These are phyloP conservation scores for Pecten maximus DNA, from an alignment of 2,888 invertebrate species.

Conservation along the genomic window DNA sequence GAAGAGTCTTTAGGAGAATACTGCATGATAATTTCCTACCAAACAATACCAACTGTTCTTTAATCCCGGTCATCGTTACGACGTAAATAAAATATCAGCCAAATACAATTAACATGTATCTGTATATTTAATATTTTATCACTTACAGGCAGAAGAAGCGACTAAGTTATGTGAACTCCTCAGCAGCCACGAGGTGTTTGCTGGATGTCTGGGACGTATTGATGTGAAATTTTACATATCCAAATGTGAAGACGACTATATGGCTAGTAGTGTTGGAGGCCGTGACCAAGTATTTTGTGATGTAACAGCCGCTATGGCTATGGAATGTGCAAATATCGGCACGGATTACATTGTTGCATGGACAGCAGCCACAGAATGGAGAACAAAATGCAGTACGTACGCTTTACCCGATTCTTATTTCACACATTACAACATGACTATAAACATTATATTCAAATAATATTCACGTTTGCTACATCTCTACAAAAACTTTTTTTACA, in stretches of 20 bases:
- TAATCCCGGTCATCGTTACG: too few species aligned
- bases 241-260: neutral
- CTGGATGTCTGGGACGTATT: neutral
- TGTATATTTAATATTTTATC: too few species aligned
- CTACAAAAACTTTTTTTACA: too few species aligned
- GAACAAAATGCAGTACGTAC: constrained; percentile 40
- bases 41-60: too few species aligned
- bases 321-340: constrained; percentile 16
- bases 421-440: too few species aligned
- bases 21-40: too few species aligned
- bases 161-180: neutral
- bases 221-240: neutral
- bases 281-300: constrained; percentile 2
- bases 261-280: neutral
- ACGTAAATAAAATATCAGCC: too few species aligned
- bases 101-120: too few species aligned
- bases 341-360: neutral
- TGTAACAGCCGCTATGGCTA: neutral
- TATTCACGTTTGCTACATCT: too few species aligned
- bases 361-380: constrained; percentile 36
- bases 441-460: too few species aligned
- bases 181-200: neutral
- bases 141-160: neutral
- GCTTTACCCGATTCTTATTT: too few species aligned
- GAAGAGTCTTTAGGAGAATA: too few species aligned